phyloP scores from a whole-genome alignment of 2,888 invertebrate species.

The Ornithoptera priamus region DNA sequence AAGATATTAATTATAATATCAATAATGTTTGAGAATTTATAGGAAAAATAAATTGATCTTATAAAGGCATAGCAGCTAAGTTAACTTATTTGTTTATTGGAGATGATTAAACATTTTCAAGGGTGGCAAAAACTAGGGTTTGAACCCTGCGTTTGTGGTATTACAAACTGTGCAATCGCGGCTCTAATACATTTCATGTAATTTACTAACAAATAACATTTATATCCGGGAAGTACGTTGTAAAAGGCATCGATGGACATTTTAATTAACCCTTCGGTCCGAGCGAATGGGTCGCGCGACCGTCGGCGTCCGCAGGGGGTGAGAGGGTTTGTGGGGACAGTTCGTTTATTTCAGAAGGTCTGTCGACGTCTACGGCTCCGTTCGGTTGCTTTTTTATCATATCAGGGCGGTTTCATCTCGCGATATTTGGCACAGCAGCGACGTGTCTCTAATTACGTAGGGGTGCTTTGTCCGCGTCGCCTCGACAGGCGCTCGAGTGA shows the following conservation, averaged over 20 bases:
- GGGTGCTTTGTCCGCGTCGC: conserved; percentile 1
- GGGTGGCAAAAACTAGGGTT: no score
- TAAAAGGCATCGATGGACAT: conserved; percentile 41
- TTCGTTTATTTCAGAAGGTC: conserved; percentile 19
- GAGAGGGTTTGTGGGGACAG: neutral
- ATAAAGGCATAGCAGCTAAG: no score
- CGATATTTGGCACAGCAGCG: neutral
- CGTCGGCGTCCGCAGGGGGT: conserved; percentile 17
- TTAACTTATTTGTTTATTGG: no score
- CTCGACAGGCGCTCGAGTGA: no score
- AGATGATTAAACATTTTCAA: no score
- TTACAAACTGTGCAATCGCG: no score
- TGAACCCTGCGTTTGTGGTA: no score
- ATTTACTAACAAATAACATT: neutral
- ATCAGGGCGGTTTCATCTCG: conserved; percentile 1
- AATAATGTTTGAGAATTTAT: no score
- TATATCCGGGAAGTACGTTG: neutral
- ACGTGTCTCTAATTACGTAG: conserved; percentile 16
- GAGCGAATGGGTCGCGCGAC: conserved; percentile 34
- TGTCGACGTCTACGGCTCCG: conserved; percentile 1
- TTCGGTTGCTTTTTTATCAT: conserved; percentile 3
- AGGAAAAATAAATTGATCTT: no score
- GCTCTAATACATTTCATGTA: no score
- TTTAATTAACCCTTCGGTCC: conserved; percentile 58
- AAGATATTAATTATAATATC: no score